Percentiles rank a stretch among this genome's conserved stretches.
Evolutionary conservation across 2,888 invertebrate genomes (phyloP).

Genomic region (Lasioglossum zephyrum): DNA sequence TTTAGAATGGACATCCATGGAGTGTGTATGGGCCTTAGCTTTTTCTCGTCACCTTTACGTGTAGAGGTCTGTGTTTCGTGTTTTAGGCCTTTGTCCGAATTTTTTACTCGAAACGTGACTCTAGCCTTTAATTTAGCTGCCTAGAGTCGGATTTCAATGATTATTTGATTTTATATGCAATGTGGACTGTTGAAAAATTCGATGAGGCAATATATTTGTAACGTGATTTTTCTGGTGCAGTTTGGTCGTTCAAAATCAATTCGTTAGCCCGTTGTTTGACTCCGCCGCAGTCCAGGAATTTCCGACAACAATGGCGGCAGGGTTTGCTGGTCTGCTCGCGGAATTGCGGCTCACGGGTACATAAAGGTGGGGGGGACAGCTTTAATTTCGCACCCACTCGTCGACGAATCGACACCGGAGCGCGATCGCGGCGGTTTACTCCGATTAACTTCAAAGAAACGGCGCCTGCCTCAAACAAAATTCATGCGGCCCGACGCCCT

Average conservation of each 20-base stretch:
- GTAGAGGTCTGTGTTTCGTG: no score
- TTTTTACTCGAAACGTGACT: no score
- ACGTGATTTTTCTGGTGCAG: background rate
- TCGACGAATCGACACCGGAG: conserved; percentile 45
- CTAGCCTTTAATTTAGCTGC: no score
- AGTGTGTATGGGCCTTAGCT: background rate
- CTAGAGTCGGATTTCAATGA: background rate
- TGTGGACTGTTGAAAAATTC: background rate
- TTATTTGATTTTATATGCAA: no score
- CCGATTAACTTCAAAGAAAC: conserved; percentile 65
- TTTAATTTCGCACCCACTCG: conserved; percentile 58
- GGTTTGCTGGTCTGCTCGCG: background rate
- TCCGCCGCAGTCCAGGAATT: background rate
- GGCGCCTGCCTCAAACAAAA: conserved; percentile 54
- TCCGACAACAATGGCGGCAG: background rate
- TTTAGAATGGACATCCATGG: background rate
- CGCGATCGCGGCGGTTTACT: conserved; percentile 54
- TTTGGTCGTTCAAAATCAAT: background rate
- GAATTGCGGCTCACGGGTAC: conserved; percentile 3
- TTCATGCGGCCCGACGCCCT: conserved; percentile 59
- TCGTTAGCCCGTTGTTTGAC: background rate
- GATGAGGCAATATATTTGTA: background rate
- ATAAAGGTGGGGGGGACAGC: conserved; percentile 10
- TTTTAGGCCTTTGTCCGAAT: no score
- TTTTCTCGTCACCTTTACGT: background rate